Evolutionary conservation across 2,888 invertebrate species (phyloP), one percentile per base, ranked within the genome.

Genomic region (Hydraecia micacea): DNA sequence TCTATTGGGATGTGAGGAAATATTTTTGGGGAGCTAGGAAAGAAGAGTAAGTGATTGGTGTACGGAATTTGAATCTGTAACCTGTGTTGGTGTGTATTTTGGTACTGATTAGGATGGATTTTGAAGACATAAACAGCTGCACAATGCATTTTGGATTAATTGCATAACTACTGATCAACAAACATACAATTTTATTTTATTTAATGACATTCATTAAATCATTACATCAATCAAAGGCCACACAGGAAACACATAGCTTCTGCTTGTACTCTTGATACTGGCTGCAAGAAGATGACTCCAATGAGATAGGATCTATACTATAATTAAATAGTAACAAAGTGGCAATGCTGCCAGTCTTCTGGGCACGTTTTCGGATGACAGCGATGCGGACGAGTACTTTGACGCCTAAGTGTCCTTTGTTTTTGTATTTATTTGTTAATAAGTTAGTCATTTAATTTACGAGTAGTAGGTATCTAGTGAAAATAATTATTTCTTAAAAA

Each of bases 1-100:
- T 81, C 70, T 80, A 58, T 84, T 76, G 85, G 46, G 76, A 73
- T 86, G 46, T 60, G 25, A n/a, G 36, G 46, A 86, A 83, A 78
- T 84, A 86, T 86, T 66, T 73, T 68, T 63, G 63, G 60, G 25
- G 7, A 46, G 25, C 18, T 58, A 4, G 25, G 58, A n/a, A 62
- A 28, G 67, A 75, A 36, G 42, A 71, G 65, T 78, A 46, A 81
- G 66, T 62, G 25, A 66, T 70, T 72, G 67, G 60, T 55, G 18
- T 15, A 9, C 7, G n/a, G 36, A 66, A 52, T 83, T 42, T 36
- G n/a, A 83, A 82, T 52, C 15, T 32, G 25, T 36, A 0, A 52
- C 0, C 28, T 18, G n/a, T 28, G 36, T 60, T 60, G 6, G 4
- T 55, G n/a, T 42, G 11, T 46, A 5, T 58, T 58, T 74, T 46